Conservation (phyloP, 2,113 vertebrate genomes). For the Corythornis madagascariensis region DNA sequence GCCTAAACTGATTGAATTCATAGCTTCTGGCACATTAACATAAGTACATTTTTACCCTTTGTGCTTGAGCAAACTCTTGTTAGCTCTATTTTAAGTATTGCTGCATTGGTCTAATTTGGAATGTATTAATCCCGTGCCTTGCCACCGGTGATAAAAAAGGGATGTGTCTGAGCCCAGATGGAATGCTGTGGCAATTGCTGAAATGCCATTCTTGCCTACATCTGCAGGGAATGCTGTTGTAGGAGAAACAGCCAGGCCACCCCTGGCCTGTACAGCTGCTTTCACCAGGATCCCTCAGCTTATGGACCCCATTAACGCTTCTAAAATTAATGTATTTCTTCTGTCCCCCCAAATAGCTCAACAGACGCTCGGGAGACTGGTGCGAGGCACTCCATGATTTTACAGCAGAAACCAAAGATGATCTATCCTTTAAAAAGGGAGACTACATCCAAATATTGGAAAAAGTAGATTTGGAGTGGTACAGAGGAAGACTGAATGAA, state of each 20-base stretch:
- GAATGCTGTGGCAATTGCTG: conserved; percentile 11
- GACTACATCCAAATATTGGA: conserved; percentile 85
- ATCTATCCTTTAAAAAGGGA: conserved; percentile 86
- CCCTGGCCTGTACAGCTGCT: not conserved
- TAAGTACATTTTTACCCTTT: not conserved
- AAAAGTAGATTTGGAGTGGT: conserved; percentile 85
- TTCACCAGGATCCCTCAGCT: not conserved
- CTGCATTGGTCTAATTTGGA: conserved; percentile 1
- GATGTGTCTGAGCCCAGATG: not conserved
- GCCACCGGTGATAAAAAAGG: not conserved
- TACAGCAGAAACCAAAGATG: conserved; percentile 79
- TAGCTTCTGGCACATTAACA: not conserved
- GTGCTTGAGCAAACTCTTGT: not conserved
- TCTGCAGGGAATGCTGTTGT: not conserved
- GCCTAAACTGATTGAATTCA: not conserved
- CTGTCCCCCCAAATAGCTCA: conserved; percentile 58
- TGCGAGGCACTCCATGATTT: conserved; percentile 89
- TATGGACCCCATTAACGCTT: not conserved
- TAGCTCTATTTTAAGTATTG: not conserved
- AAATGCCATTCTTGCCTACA: conserved; percentile 7
- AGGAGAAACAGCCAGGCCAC: not conserved
- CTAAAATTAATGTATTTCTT: conserved; percentile 33
- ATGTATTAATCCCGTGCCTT: not conserved
- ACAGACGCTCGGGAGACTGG: conserved; percentile 74
- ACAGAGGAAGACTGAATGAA: conserved; percentile 81